Percentiles rank a stretch among this genome's conserved stretches.
Conservation (phyloP, 2,888 invertebrate genomes). For the Leucophenga montana region DNA sequence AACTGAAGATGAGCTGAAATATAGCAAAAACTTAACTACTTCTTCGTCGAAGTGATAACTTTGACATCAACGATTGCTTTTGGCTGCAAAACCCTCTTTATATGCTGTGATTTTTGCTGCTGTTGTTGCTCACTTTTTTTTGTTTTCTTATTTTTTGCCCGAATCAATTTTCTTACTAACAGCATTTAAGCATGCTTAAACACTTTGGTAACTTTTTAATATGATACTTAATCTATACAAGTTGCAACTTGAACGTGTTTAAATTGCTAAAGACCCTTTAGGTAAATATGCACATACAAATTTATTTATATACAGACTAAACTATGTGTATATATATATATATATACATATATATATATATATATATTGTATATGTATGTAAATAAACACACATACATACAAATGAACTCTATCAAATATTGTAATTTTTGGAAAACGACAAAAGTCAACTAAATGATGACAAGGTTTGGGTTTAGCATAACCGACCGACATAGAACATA, state of each 20-base stretch:
- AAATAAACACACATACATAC: conserved; percentile 48
- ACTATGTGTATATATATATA: too few species aligned
- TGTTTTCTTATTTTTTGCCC: conserved; percentile 31
- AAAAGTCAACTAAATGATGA: conserved; percentile 39
- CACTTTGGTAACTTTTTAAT: conserved; percentile 52
- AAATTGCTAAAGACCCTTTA: conserved; percentile 19
- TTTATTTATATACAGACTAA: too few species aligned
- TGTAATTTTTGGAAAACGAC: conserved; percentile 65
- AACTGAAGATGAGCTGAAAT: too few species aligned
- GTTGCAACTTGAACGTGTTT: conserved; percentile 21
- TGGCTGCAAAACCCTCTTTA: too few species aligned
- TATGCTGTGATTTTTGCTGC: too few species aligned
- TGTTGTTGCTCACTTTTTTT: conserved; percentile 11
- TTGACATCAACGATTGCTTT: too few species aligned
- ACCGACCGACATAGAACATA: neutral
- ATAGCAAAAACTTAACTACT: too few species aligned
- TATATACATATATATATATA: too few species aligned
- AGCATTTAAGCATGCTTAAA: conserved; percentile 22
- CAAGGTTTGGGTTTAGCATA: neutral
- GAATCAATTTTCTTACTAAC: conserved; percentile 39
- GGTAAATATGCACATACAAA: conserved; percentile 23
- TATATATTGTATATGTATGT: neutral
- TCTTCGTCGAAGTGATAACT: too few species aligned
- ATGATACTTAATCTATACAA: conserved; percentile 55
- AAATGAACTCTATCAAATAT: conserved; percentile 62